These are phyloP conservation scores for Sanderia malayensis DNA, from an alignment of 30 jellyfish, hydroid and myxozoan species.

Conservation along the genomic window DNA sequence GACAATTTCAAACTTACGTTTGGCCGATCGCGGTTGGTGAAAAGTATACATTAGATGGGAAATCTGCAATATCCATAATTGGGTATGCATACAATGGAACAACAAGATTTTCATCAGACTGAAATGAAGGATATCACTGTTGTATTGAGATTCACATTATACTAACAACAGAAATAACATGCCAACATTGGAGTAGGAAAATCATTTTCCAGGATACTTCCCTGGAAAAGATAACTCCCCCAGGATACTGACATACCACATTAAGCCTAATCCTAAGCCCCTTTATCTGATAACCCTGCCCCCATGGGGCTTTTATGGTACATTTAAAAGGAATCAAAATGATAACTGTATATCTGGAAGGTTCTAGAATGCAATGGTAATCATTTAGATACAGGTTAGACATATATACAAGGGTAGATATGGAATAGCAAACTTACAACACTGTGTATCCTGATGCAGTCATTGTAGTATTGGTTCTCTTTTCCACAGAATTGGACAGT, in stretches of 20 bases:
- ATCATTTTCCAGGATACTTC: too few relatives aligned
- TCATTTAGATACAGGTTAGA: too few relatives aligned
- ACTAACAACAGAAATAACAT: too few relatives aligned
- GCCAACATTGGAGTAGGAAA: too few relatives aligned
- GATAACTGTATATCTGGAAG: too few relatives aligned
- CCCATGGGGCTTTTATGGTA: too few relatives aligned
- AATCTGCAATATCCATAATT: constrained; percentile 48
- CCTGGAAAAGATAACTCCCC: too few relatives aligned
- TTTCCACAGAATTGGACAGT: constrained; percentile 64
- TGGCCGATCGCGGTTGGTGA: constrained; percentile 79
- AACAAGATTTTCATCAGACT: constrained; percentile 73
- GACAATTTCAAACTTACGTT: constrained; percentile 18
- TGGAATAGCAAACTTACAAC: background rate
- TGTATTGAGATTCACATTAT: background rate
- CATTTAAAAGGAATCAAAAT: background rate
- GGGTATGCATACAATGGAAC: constrained; percentile 97
- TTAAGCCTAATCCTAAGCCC: too few relatives aligned
- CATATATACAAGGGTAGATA: background rate
- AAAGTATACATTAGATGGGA: constrained; percentile 66
- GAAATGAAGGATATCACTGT: background rate
- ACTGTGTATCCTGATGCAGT: constrained; percentile 75
- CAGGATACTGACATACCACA: too few relatives aligned
- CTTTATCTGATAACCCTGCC: too few relatives aligned
- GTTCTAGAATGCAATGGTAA: too few relatives aligned
- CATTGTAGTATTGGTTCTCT: constrained; percentile 63